Base-by-base conservation (phyloP, 2,888 invertebrate genomes). In the Netelia virgata region DNA sequence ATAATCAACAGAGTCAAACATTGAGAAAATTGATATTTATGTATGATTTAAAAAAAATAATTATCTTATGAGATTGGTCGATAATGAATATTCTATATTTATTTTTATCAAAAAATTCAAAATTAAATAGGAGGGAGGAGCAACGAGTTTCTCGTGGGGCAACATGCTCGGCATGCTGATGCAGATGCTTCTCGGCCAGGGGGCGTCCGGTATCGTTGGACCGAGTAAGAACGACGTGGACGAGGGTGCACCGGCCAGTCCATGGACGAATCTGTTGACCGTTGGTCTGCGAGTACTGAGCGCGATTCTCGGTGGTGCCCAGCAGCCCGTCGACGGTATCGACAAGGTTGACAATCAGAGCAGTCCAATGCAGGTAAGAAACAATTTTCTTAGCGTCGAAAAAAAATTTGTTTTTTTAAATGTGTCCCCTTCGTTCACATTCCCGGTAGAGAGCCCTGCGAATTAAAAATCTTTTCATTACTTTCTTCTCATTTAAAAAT, bases 321-420 rank as follows among this genome's bases (percentile, higher is more conserved):
- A 95, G 50, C 96, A 96, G 64, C 96, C 94, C 68, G 94, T 95
- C 90, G 97, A 97, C 91, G 97, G 97, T 81, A 97, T 98, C 93
- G 98, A 98, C 94, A 98, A 98, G 94, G 97, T 98, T 81, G 98
- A 98, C 94, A 97, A 97, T 93, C 94, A 94, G 72, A 97, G 96
- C 86, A 96, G 96, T 86, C 97, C 98, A 83, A 97, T 98, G 97
- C 98, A 97, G 97, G 98, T 98, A 96, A 92, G 86, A 88, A 36
- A 36, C 6, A 36, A 36, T 36, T 36, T 47, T 47, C 3, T 14
- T 14, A 47, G 2, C 47, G 14, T 47, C 47, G 47, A 47, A 86
- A 74, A 57, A 57, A 57, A 57, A 57, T 16, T 0, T n/a, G n/a
- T n/a, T n/a, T n/a, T n/a, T n/a, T n/a, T n/a, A n/a, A n/a, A n/a